Base-by-base conservation (phyloP, 2,797 vertebrate genomes). In the Anniella stebbinsi region DNA sequence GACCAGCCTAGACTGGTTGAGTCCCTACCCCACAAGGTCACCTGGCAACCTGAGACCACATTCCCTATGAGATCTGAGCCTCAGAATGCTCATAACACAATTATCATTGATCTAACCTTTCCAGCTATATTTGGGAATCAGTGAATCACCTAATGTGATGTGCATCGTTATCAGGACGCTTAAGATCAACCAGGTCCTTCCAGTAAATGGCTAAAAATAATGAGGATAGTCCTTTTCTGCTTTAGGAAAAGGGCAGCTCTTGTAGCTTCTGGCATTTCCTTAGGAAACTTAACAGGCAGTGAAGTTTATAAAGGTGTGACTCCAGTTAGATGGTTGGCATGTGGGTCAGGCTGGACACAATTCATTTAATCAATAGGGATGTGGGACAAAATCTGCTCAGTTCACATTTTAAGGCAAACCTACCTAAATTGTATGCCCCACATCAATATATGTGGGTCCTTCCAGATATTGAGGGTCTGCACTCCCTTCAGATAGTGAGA, bases 61-160 rank as follows among this genome's bases (percentile, higher is more conserved):
- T 72, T 38, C 2, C 78, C 12, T 4, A 60, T 11, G 69, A 33
- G 51, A 51, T 13, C 8, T 91, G 13, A 2, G 11, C 28, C 45
- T 84, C 30, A 23, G 0, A 91, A 91, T 81, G 0, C 0, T 83
- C 36, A 0, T 89, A 28, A 54, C 13, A 85, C 6, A 30, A 17
- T 70, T 90, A 9, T 15, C 4, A 5, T 70, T 57, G 41, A 17
- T 38, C 36, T 91, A 80, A 88, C 41, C 7, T 94, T 51, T 84
- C 28, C 73, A 86, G 30, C 11, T 89, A 6, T 17, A 88, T n/a
- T 12, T 86, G 91, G 91, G 95, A 92, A 76, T 78, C 33, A 86
- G 6, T 96, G 95, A 97, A 87, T 97, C 96, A 97, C 66, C 89
- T 83, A 89, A 70, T 78, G 85, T 76, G 77, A 60, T 66, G 85